Evolutionary conservation across 35 echinoderm and acorn worm genomes (phyloP).

Genomic region (Diadema setosum): DNA sequence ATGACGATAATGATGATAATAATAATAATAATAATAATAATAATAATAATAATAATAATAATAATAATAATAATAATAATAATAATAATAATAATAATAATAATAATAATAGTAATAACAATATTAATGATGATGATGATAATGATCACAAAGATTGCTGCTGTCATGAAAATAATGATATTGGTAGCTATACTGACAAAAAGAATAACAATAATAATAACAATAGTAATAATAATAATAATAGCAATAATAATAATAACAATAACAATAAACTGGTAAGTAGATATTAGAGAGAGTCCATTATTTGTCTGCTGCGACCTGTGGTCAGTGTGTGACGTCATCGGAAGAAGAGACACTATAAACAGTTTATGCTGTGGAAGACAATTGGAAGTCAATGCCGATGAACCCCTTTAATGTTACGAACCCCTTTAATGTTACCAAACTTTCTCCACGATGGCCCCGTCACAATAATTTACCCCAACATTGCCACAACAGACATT

Average conservation of each 20-base stretch:
- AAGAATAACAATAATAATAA: neutral
- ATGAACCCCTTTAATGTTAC: too few relatives aligned
- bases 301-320: neutral
- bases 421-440: too few relatives aligned
- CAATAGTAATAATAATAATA: neutral
- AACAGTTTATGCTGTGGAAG: too few relatives aligned
- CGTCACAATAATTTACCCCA: too few relatives aligned
- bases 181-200: neutral
- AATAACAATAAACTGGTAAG: neutral
- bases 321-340: neutral
- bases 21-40: too few relatives aligned
- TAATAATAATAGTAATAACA: neutral
- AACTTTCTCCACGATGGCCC: too few relatives aligned
- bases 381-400: too few relatives aligned
- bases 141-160: neutral
- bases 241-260: neutral
- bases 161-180: neutral
- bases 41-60: neutral
- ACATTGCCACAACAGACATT: too few relatives aligned
- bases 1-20: neutral
- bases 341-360: neutral
- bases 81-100: neutral
- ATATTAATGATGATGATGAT: neutral
- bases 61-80: conserved; percentile 1
- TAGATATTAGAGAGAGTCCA: neutral